Evolutionary conservation across 1,140 invertebrate species (phyloP).

Genomic region (Brachionus paranguensis): DNA sequence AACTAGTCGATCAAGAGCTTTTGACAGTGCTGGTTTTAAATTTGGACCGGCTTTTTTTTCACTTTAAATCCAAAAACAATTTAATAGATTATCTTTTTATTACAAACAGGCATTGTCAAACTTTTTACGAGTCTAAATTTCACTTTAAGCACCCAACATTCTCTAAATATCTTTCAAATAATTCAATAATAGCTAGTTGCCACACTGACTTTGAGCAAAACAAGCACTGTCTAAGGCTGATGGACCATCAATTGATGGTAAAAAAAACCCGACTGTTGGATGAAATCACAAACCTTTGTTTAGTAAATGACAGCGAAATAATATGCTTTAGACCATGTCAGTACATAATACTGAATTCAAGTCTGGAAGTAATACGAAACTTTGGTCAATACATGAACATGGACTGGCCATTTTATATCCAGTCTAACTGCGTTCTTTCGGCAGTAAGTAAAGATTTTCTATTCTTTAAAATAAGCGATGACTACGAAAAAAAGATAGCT

Average conservation of each 20-base stretch:
- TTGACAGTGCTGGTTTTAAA: background rate
- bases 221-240: background rate
- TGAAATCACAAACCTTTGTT: background rate
- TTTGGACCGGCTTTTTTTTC: background rate
- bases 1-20: background rate
- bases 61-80: background rate
- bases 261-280: background rate
- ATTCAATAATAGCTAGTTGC: background rate
- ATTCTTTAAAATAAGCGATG: background rate
- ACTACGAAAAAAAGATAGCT: background rate
- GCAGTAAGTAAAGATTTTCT: background rate
- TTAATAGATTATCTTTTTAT: background rate
- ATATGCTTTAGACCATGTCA: background rate
- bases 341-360: background rate
- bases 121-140: background rate
- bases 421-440: background rate
- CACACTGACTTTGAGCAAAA: background rate
- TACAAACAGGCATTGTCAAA: background rate
- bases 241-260: background rate
- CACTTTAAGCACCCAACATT: background rate
- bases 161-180: background rate
- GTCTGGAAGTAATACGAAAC: background rate
- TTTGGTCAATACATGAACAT: background rate
- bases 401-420: background rate
- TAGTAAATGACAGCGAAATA: background rate